Conservation (phyloP, 2,888 invertebrate genomes). For the Sialis lutaria region DNA sequence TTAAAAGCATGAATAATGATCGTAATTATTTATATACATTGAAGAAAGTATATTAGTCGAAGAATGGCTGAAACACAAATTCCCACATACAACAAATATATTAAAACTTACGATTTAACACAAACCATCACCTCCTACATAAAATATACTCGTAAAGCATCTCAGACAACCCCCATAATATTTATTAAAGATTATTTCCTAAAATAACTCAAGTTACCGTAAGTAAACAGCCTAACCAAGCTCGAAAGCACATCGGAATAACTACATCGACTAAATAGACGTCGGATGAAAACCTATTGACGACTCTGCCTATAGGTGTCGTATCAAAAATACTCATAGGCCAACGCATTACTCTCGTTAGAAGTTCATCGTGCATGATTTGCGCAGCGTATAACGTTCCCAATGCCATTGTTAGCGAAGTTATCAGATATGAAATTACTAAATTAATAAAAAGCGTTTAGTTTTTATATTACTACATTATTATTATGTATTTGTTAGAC, state of each 20-base stretch:
- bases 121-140: too few relatives aligned
- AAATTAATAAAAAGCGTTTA: background rate
- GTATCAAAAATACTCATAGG: slow-evolving; percentile 43
- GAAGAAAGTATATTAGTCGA: too few relatives aligned
- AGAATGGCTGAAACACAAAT: too few relatives aligned
- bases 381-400: slow-evolving; percentile 25
- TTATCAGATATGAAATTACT: slow-evolving; percentile 10
- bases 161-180: too few relatives aligned
- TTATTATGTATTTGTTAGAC: background rate
- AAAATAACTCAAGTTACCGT: slow-evolving; percentile 22
- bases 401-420: slow-evolving; percentile 24
- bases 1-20: too few relatives aligned
- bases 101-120: too few relatives aligned
- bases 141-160: too few relatives aligned
- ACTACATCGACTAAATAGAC: slow-evolving; percentile 33
- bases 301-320: slow-evolving; percentile 41
- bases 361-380: slow-evolving; percentile 28
- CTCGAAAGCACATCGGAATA: slow-evolving; percentile 23
- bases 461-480: background rate
- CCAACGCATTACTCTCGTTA: slow-evolving; percentile 29
- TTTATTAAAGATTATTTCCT: too few relatives aligned
- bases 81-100: too few relatives aligned
- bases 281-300: slow-evolving; percentile 41
- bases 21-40: too few relatives aligned
- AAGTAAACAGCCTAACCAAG: slow-evolving; percentile 25